A percentile compares a stretch with the other conserved stretches of the same genome.
These are phyloP conservation scores for Drosophila lacertosa DNA, from an alignment of 1,140 invertebrate species.

Conservation along the genomic window DNA sequence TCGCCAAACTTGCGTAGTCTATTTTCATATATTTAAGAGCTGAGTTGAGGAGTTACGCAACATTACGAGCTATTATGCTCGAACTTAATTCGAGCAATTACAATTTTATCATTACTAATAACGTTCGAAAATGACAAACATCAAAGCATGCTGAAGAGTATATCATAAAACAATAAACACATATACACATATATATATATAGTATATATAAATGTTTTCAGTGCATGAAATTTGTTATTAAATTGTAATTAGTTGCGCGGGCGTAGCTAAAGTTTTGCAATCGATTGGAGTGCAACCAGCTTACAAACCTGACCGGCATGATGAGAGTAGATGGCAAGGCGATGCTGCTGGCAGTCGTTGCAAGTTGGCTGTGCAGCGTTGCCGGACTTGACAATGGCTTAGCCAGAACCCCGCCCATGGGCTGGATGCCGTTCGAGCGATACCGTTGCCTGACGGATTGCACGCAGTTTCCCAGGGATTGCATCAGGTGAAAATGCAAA, in stretches of 20 bases:
- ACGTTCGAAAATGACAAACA: neutral
- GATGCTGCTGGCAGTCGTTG: neutral
- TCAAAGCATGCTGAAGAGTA: too few species aligned
- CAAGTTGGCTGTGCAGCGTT: slow-evolving; percentile 2
- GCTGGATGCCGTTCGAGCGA: slow-evolving; percentile 96
- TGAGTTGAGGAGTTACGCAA: neutral
- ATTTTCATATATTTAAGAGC: slow-evolving; percentile 19
- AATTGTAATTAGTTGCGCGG: slow-evolving; percentile 3
- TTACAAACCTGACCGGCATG: slow-evolving; percentile 4
- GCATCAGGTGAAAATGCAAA: slow-evolving; percentile 89
- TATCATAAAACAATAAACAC: neutral
- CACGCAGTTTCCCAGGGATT: slow-evolving; percentile 94
- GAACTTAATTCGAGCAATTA: slow-evolving; percentile 27
- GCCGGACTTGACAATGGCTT: slow-evolving; percentile 91
- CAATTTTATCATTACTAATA: slow-evolving; percentile 25
- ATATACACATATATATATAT: neutral
- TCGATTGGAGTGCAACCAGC: neutral
- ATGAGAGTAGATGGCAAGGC: neutral
- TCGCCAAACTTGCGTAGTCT: slow-evolving; percentile 38
- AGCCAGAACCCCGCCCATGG: slow-evolving; percentile 92
- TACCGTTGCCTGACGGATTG: slow-evolving; percentile 97
- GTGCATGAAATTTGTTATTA: neutral
- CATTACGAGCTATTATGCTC: slow-evolving; percentile 13
- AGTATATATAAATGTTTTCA: neutral
- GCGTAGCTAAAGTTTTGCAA: slow-evolving; percentile 1